Evolutionary conservation across 2,888 invertebrate genomes (phyloP).

Genomic region (Synergus itoensis): DNA sequence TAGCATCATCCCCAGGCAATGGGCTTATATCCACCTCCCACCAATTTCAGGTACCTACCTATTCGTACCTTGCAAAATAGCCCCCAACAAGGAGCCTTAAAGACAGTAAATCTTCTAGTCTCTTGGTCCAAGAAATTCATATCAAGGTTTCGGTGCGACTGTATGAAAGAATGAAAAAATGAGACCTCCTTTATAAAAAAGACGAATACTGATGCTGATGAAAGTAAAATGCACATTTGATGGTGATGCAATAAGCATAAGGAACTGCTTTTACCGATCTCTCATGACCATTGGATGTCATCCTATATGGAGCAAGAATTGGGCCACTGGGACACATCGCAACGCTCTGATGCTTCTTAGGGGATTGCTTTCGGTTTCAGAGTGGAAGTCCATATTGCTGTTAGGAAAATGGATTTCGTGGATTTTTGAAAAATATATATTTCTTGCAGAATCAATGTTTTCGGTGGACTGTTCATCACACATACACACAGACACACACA

Average conservation of each 20-base stretch:
- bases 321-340: not conserved
- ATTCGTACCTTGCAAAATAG: slow-evolving; percentile 50
- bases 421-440: no score
- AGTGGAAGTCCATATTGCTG: not conserved
- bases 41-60: slow-evolving; percentile 56
- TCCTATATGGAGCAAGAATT: not conserved
- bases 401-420: no score
- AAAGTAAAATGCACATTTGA: not conserved
- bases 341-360: not conserved
- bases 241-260: not conserved
- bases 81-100: not conserved
- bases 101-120: slow-evolving; percentile 27
- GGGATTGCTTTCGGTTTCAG: not conserved
- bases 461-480: no score
- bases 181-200: not conserved
- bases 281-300: not conserved
- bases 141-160: not conserved
- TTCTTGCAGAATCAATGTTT: no score
- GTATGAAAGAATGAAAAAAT: not conserved
- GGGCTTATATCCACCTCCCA: slow-evolving; percentile 77
- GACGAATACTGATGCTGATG: not conserved
- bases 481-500: no score
- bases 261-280: not conserved
- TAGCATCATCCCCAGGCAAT: slow-evolving; percentile 75
- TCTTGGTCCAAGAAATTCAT: not conserved